Percentiles rank a stretch among this genome's conserved stretches.
Conservation (phyloP, 2,797 vertebrate species). For the Champsocephalus gunnari region DNA sequence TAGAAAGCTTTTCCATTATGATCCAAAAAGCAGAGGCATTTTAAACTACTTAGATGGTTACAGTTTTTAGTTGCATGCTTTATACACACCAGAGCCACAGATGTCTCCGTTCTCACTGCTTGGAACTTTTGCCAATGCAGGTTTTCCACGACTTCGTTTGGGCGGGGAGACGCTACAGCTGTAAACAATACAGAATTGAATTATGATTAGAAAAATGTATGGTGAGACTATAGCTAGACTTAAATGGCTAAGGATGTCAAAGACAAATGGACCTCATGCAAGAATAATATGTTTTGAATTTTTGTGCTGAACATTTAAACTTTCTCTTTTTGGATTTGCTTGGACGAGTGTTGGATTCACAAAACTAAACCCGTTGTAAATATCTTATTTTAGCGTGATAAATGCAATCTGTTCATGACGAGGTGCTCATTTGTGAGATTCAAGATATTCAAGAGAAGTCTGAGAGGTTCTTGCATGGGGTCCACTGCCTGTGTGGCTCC, state of each 20-base stretch:
- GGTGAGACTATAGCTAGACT: background rate
- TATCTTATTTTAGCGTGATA: background rate
- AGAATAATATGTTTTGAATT: background rate
- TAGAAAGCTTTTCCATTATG: background rate
- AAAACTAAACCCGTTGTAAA: background rate
- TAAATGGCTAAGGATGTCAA: background rate
- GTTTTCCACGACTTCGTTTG: constrained; percentile 94
- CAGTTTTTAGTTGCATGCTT: background rate
- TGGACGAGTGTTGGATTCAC: background rate
- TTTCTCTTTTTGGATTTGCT: background rate
- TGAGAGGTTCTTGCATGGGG: background rate
- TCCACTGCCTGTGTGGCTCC: background rate
- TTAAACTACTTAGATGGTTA: constrained; percentile 13
- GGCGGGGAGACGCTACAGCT: constrained; percentile 86
- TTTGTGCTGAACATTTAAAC: background rate
- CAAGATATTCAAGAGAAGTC: background rate
- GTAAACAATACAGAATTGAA: constrained; percentile 23
- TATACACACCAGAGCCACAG: constrained; percentile 80
- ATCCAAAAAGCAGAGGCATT: constrained; percentile 3
- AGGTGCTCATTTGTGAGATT: background rate
- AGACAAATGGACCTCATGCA: background rate
- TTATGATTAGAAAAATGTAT: background rate
- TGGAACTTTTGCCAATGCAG: constrained; percentile 92
- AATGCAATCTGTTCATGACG: background rate
- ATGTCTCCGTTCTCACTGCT: constrained; percentile 88